A percentile compares a stretch with the other conserved stretches of the same genome.
These are phyloP conservation scores for Cyrtorhinus lividipennis DNA, from an alignment of 1,140 invertebrate genomes.

Conservation along the genomic window DNA sequence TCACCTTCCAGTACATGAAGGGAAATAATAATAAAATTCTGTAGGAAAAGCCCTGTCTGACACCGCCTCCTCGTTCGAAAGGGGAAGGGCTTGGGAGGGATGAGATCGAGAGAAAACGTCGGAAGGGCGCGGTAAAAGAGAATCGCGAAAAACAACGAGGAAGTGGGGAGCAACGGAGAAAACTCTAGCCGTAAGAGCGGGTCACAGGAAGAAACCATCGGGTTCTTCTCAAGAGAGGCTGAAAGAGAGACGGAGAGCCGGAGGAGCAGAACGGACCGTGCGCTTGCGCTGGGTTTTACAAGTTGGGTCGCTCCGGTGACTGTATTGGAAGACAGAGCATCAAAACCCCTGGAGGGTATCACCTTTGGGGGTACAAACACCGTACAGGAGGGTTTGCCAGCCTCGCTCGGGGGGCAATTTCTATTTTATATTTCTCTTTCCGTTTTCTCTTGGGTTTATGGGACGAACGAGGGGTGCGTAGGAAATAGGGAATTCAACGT, in stretches of 20 bases:
- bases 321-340: constrained; percentile 12
- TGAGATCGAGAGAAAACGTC: neutral
- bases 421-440: neutral
- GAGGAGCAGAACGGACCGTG: neutral
- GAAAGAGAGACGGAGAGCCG: neutral
- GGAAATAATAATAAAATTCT: constrained; percentile 15
- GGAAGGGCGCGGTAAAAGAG: neutral
- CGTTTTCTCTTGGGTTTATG: neutral
- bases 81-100: neutral
- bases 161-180: neutral
- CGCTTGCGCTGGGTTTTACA: neutral
- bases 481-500: no score
- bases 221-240: no score
- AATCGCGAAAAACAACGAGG: neutral
- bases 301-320: neutral
- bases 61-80: neutral
- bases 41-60: constrained; percentile 1
- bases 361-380: constrained; percentile 7
- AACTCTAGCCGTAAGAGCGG: no score
- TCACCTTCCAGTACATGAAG: neutral
- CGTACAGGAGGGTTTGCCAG: neutral
- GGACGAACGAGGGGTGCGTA: neutral
- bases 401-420: neutral
- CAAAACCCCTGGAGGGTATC: constrained; percentile 7
- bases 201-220: no score